These are phyloP conservation scores for Ploceus nigricollis DNA, from an alignment of 2,113 vertebrate species.

Conservation along the genomic window DNA sequence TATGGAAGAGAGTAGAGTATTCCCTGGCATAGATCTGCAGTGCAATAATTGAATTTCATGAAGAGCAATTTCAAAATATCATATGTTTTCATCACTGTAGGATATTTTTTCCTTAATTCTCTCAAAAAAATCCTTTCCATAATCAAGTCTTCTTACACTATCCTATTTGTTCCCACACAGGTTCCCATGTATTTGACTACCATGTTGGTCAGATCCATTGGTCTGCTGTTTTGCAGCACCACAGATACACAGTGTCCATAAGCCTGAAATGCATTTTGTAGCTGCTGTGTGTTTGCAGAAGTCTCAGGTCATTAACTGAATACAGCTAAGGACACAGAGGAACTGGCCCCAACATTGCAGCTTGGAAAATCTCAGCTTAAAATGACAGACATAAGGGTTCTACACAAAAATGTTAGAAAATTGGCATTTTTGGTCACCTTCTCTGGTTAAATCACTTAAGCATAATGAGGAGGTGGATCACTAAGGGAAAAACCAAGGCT, in stretches of 20 bases:
- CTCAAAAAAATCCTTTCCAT: not conserved
- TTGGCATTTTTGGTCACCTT: not conserved
- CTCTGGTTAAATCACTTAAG: not conserved
- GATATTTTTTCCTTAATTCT: not conserved
- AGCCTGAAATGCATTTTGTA: not conserved
- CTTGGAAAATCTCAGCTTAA: not conserved
- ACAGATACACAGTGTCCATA: not conserved
- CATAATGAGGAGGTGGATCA: not conserved
- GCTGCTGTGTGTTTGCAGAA: not conserved
- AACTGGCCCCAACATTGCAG: not conserved
- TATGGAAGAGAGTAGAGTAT: not conserved
- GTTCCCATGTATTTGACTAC: not conserved
- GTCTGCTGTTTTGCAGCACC: not conserved
- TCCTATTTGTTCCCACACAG: not conserved
- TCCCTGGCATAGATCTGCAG: not conserved
- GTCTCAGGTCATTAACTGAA: not conserved
- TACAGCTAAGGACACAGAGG: not conserved
- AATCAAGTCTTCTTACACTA: not conserved
- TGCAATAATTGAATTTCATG: not conserved
- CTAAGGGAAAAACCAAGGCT: not conserved
- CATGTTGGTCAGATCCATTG: fast-evolving
- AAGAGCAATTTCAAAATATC: not conserved
- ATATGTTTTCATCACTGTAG: not conserved
- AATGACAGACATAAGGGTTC: not conserved
- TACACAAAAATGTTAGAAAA: not conserved